These are phyloP conservation scores for Meteorus colon DNA, from an alignment of 2,888 invertebrate genomes.

Conservation along the genomic window DNA sequence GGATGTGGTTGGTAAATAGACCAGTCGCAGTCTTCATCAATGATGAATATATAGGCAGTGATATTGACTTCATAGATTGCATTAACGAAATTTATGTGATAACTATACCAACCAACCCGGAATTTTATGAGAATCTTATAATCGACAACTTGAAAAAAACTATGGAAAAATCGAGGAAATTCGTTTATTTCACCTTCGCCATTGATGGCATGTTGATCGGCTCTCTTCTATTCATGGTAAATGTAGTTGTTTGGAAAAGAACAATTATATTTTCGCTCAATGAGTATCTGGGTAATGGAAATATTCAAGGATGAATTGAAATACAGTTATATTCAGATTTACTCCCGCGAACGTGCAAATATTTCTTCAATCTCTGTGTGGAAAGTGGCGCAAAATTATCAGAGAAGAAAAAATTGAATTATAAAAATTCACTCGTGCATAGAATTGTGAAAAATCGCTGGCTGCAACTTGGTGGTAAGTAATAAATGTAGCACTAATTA, in stretches of 20 bases:
- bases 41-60: constrained; percentile 75
- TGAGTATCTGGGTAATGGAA: background rate
- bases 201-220: constrained; percentile 74
- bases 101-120: constrained; percentile 61
- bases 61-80: constrained; percentile 73
- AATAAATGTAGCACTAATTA: constrained; percentile 41
- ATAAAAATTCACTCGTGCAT: constrained; percentile 56
- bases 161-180: constrained; percentile 70
- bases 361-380: constrained; percentile 77
- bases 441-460: constrained; percentile 81
- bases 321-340: constrained; percentile 77
- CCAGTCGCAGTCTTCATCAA: constrained; percentile 75
- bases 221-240: constrained; percentile 78
- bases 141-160: constrained; percentile 72
- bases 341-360: constrained; percentile 77
- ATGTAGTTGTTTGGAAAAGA: background rate
- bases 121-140: constrained; percentile 74
- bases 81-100: constrained; percentile 74
- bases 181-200: constrained; percentile 72
- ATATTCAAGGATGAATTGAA: background rate
- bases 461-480: constrained; percentile 81
- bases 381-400: constrained; percentile 63
- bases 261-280: background rate
- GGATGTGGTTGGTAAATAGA: constrained; percentile 73
- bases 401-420: constrained; percentile 59